Evolutionary conservation across 2,113 vertebrate species (phyloP), one percentile per base, ranked within the genome.

Genomic region (Phylloscopus trochiloides): DNA sequence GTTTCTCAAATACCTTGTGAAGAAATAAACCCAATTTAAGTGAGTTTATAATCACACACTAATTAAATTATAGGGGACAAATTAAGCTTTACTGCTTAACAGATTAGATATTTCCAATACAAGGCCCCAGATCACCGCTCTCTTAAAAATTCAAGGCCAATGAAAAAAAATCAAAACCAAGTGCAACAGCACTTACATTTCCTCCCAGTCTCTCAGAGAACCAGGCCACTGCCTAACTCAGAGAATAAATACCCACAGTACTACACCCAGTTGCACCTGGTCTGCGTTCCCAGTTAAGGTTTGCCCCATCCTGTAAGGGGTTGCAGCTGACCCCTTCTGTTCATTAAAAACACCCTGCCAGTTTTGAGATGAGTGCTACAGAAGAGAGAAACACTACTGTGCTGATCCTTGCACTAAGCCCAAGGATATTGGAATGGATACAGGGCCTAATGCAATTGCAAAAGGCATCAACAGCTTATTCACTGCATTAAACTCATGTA

Each of bases 131-230:
- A 16, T 43, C 25, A 57, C 14, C 22, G 13, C 28, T 51, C 6
- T 12, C 58, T 50, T 75, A 72, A 88, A 85, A 88, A 85, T n/a
- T 11, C 31, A 74, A 40, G 14, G n/a, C 9, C 48, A 31, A 67
- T 0, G 0, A 70, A 51, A 32, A 32, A 20, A 38, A 28, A 0
- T 4, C 13, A 43, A 66, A 67, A 32, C 6, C 16, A 81, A n/a
- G 3, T 59, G 16, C 6, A 85, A 15, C 3, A 74, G 11, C 7
- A 36, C 9, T 36, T 21, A 16, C 21, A 36, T 43, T 70, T 19
- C 21, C 5, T 61, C 12, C 31, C 8, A 3, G 3, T 22, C 32
- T 50, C 75, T 32, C 42, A 36, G 31, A 82, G 16, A 77, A 21
- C 8, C 16, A 65, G 24, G n/a, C 20, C 25, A 3, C 21, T 6